Conservation (phyloP, 2,113 vertebrate species). For the Varanus komodoensis region DNA sequence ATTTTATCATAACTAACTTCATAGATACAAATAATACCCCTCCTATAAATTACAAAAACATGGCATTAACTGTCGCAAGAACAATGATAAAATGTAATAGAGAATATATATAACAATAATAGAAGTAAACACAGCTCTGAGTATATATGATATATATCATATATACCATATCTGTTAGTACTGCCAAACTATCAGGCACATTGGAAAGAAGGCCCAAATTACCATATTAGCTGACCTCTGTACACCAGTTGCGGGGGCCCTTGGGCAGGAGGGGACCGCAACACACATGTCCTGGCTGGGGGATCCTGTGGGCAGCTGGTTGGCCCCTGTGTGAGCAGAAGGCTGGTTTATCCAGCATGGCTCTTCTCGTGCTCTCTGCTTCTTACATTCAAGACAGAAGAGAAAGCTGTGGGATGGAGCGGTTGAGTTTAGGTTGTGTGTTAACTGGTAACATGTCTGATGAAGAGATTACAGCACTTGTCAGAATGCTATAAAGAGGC, state of each 20-base stretch:
- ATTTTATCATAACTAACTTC: neutral
- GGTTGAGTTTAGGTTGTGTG: neutral
- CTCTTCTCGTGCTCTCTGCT: no score
- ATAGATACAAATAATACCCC: neutral
- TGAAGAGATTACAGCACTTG: neutral
- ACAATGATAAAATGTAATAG: neutral
- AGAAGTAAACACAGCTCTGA: neutral
- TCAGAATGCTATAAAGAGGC: neutral
- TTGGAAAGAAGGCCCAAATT: no score
- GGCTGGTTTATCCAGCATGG: no score
- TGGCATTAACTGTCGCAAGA: neutral
- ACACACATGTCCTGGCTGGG: no score
- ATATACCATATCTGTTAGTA: neutral
- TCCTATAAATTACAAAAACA: neutral
- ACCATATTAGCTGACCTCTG: neutral
- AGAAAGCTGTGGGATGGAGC: neutral
- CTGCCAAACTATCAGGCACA: neutral
- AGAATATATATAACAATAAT: neutral
- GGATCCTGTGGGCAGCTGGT: no score
- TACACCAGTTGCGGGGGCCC: no score
- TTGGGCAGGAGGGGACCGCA: no score
- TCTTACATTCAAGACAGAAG: neutral
- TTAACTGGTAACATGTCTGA: neutral
- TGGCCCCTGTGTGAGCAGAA: no score
- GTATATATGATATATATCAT: neutral